phyloP scores from a whole-genome alignment of 2,888 invertebrate genomes.

The Agonopterix subpropinquella region DNA sequence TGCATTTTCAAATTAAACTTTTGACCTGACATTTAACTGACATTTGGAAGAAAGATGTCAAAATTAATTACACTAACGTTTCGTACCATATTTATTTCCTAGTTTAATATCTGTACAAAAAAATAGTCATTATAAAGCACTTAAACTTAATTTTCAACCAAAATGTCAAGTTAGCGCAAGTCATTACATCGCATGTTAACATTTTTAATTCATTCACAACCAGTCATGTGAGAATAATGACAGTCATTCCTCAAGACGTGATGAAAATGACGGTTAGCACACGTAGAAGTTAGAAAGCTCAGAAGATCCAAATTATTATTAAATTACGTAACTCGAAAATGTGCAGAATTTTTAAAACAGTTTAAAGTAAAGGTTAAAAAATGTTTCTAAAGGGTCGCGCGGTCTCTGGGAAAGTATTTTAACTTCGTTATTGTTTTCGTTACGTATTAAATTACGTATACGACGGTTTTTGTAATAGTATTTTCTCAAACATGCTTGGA shows the following conservation, averaged over 20 bases:
- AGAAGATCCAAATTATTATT: not conserved
- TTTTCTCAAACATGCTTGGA: no score
- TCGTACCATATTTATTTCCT: not conserved
- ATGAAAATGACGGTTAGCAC: not conserved
- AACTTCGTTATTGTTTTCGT: no score
- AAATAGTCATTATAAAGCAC: constrained; percentile 1
- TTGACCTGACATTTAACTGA: constrained; percentile 4
- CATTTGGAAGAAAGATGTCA: constrained; percentile 6
- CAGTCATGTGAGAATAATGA: constrained; percentile 5
- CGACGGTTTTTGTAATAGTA: no score
- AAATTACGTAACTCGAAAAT: no score
- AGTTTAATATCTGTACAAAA: not conserved
- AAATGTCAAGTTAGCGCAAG: not conserved
- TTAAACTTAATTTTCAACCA: not conserved
- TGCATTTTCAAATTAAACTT: no score
- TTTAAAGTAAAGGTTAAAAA: no score
- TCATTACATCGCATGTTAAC: constrained; percentile 1
- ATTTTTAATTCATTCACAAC: constrained; percentile 3
- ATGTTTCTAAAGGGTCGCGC: no score
- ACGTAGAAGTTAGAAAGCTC: constrained; percentile 2
- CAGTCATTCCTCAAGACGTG: constrained; percentile 4
- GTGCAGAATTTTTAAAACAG: no score
- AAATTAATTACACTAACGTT: not conserved
- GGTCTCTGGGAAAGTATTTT: no score
- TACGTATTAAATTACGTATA: no score